A percentile compares a stretch with the other conserved stretches of the same genome.
These are phyloP conservation scores for Brachyistius frenatus DNA, from an alignment of 2,113 vertebrate species.

Conservation along the genomic window DNA sequence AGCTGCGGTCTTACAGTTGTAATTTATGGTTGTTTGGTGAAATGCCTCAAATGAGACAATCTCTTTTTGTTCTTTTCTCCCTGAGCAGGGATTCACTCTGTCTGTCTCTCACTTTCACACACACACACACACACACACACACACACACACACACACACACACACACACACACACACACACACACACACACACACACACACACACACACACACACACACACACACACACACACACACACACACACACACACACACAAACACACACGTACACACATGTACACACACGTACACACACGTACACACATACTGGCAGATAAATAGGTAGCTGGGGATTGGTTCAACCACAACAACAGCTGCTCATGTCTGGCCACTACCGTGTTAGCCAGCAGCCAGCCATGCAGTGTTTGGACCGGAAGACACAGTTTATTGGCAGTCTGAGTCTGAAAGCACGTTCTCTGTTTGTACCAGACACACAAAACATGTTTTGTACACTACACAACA, in stretches of 20 bases:
- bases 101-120: too few species aligned
- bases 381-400: slow-evolving; percentile 39
- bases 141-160: too few species aligned
- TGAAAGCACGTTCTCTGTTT: slow-evolving; percentile 40
- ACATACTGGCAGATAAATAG: slow-evolving; percentile 36
- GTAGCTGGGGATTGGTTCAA: slow-evolving; percentile 56
- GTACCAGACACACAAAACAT: slow-evolving; percentile 9
- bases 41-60: neutral
- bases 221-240: neutral
- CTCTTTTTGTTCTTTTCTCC: neutral
- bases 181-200: neutral
- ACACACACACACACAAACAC: neutral
- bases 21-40: neutral
- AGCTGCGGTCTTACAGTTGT: too few species aligned
- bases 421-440: slow-evolving; percentile 31
- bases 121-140: too few species aligned
- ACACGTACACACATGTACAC: neutral
- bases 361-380: slow-evolving; percentile 37
- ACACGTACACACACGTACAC: neutral
- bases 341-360: slow-evolving; percentile 64
- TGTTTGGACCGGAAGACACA: slow-evolving; percentile 43
- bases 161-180: too few species aligned
- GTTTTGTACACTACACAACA: neutral
- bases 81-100: neutral
- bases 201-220: neutral